Conservation (phyloP, 2,797 vertebrate genomes). For the Astyanax mexicanus region DNA sequence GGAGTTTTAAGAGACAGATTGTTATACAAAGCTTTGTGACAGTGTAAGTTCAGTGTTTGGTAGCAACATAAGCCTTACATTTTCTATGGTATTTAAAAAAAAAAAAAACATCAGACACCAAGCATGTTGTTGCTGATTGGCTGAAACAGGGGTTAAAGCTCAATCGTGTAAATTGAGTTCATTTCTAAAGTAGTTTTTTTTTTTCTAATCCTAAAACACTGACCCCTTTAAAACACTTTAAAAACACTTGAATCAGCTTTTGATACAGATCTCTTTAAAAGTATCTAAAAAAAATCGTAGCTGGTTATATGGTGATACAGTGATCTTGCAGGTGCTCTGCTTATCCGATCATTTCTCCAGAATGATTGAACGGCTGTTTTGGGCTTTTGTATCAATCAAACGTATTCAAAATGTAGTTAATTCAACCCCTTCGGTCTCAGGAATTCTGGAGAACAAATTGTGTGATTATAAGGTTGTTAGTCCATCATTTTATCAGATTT, state of each 20-base stretch:
- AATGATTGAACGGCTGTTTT: neutral
- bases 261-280: conserved; percentile 55
- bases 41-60: too few relatives aligned
- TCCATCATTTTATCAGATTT: conserved; percentile 1
- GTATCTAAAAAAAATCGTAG: conserved; percentile 26
- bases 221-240: conserved; percentile 39
- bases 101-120: too few relatives aligned
- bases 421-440: neutral
- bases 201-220: neutral
- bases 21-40: too few relatives aligned
- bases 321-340: conserved; percentile 45
- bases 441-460: neutral
- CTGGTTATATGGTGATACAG: conserved; percentile 20
- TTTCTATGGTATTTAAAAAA: too few relatives aligned
- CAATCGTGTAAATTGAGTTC: too few relatives aligned
- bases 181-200: too few relatives aligned
- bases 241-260: conserved; percentile 46
- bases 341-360: conserved; percentile 30
- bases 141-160: too few relatives aligned
- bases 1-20: too few relatives aligned
- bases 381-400: neutral
- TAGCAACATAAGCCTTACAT: too few relatives aligned
- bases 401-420: neutral
- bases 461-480: neutral
- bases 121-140: too few relatives aligned